Evolutionary conservation across 2,113 vertebrate species (phyloP), one percentile per base, ranked within the genome.

Genomic region (Macaca nemestrina): DNA sequence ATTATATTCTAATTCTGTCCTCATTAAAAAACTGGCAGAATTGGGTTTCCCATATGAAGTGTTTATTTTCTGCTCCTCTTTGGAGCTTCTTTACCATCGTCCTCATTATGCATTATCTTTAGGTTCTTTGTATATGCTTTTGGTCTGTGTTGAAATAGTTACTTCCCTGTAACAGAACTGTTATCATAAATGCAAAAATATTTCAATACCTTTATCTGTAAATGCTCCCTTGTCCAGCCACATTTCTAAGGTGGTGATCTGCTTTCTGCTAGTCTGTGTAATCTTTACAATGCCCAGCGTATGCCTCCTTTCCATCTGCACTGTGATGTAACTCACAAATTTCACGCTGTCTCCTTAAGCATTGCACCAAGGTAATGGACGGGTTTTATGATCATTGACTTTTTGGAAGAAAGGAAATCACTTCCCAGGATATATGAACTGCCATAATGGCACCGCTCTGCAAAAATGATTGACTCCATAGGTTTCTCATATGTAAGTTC

Each of bases 391-490:
- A 67, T 73, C 80, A 88, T 2, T 93, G 75, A 43, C 45, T 32
- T 85, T 93, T 96, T 67, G 61, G 88, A 38, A 73, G 70, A 80
- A 73, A 70, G 61, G 25, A 88, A 94, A 55, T 73, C 52, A 38
- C 64, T 91, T 88, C 30, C 38, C 35, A 64, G 25, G 43, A 50
- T 85, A 38, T 92, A 67, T 68, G 72, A 87, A 59, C 45, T 75
- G 38, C 12, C 32, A 27, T 92, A 85, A 94, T n/a, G 22, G 64
- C 43, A 61, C 2, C 5, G 11, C 6, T 86, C 55, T 94, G 87
- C 50, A 70, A n/a, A 82, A 90, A 64, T 82, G 76, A 68, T 45
- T 7, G 35, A 80, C 45, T 81, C 86, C 64, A 45, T 30, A 81
- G 35, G 32, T 27, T 90, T 85, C 64, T 85, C 67, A 30, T 30